phyloP scores from a whole-genome alignment of 1,140 invertebrate species.

The Zophobas morio region DNA sequence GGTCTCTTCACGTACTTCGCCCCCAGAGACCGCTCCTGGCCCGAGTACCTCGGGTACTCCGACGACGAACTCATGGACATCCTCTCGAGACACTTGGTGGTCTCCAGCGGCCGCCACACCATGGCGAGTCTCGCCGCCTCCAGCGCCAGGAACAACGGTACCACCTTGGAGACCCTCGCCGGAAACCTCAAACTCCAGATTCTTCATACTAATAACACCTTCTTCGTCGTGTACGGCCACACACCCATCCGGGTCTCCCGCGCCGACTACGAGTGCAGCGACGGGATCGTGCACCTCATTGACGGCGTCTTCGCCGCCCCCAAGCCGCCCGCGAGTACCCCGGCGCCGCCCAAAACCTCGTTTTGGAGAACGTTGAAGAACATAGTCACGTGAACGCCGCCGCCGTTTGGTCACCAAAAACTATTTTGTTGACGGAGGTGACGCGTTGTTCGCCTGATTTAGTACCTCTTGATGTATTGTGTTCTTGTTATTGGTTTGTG shows the following conservation, averaged over 20 bases:
- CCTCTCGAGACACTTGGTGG: conserved; percentile 40
- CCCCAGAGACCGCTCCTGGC: conserved; percentile 43
- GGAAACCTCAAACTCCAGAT: conserved; percentile 28
- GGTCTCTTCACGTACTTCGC: conserved; percentile 48
- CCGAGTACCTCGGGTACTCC: background rate
- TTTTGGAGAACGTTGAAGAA: conserved; percentile 19
- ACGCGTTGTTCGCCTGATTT: background rate
- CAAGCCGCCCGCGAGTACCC: background rate
- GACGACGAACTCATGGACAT: conserved; percentile 15
- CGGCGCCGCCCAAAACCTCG: background rate
- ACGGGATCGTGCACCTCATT: conserved; percentile 58
- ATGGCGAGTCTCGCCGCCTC: conserved; percentile 34
- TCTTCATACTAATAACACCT: conserved; percentile 15
- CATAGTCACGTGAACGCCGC: background rate
- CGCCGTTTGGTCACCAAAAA: background rate
- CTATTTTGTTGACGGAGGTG: background rate
- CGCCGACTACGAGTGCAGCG: conserved; percentile 54
- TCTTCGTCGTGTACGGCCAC: conserved; percentile 47
- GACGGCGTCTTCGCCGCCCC: conserved; percentile 7
- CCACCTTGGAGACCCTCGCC: conserved; percentile 9
- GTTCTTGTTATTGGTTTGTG: background rate
- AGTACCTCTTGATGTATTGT: background rate
- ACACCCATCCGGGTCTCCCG: conserved; percentile 47
- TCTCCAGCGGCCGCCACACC: conserved; percentile 21
- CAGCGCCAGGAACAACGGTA: background rate